phyloP scores from a whole-genome alignment of 2,113 vertebrate species.

The Nothoprocta pentlandii region DNA sequence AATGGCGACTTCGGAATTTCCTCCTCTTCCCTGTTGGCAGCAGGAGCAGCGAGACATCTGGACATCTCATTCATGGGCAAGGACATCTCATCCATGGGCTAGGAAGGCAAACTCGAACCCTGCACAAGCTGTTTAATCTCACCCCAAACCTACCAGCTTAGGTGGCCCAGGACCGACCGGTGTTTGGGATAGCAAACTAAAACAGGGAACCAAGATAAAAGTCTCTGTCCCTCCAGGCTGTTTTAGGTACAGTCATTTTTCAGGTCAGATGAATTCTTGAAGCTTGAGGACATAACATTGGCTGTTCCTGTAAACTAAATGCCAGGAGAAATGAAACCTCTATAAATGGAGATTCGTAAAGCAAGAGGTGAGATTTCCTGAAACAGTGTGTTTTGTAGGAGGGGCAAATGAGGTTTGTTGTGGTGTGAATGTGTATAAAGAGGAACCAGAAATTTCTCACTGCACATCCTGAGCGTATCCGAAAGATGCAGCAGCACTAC shows the following conservation, averaged over 20 bases:
- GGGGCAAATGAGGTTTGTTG: background rate
- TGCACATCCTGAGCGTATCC: accelerated
- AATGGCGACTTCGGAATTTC: background rate
- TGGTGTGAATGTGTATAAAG: background rate
- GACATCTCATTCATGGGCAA: background rate
- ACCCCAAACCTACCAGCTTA: background rate
- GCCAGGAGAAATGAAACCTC: background rate
- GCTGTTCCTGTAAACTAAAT: background rate
- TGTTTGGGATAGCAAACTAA: background rate
- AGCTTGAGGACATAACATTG: slow-evolving; percentile 16
- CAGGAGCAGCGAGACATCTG: background rate
- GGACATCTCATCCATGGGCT: background rate
- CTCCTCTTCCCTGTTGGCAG: background rate
- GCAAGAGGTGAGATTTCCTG: background rate
- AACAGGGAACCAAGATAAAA: background rate
- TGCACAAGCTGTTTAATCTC: background rate
- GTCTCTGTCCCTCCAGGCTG: background rate
- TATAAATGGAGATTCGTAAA: background rate
- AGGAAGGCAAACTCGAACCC: background rate
- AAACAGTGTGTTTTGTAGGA: background rate
- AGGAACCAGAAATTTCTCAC: accelerated
- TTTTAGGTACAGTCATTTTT: background rate
- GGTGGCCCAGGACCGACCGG: background rate
- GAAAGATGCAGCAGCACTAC: background rate
- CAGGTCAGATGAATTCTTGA: background rate